A percentile compares a stretch with the other conserved stretches of the same genome.
Conservation (phyloP, 2,888 invertebrate species). For the Agapostemon virescens region DNA sequence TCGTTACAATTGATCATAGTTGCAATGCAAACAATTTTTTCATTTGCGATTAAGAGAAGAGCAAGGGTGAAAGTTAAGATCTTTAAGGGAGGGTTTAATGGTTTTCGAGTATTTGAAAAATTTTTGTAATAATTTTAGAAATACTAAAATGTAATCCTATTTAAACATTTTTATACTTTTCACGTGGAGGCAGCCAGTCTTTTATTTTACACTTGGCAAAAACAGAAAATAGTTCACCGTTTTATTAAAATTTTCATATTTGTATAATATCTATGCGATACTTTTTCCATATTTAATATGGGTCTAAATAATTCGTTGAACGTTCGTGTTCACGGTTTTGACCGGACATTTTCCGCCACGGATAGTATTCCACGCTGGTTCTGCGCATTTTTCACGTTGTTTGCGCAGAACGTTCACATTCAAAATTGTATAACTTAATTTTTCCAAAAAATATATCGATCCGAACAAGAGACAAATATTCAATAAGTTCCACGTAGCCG, state of each 20-base stretch:
- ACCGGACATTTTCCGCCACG: neutral
- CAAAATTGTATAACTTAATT: slow-evolving; percentile 9
- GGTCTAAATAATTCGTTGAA: neutral
- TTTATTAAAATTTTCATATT: no score
- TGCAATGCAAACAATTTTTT: no score
- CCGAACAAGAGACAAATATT: slow-evolving; percentile 13
- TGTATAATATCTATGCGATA: neutral
- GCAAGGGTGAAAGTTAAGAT: no score
- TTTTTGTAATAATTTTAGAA: no score
- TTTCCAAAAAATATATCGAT: slow-evolving; percentile 10
- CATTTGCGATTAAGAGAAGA: no score
- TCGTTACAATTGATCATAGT: neutral
- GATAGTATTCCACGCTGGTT: neutral
- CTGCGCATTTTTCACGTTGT: neutral
- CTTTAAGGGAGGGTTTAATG: no score
- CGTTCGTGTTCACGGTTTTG: neutral
- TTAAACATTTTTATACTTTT: no score
- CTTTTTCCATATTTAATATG: neutral
- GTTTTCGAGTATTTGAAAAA: no score
- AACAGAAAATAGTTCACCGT: no score
- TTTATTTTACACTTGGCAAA: no score
- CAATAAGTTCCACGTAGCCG: slow-evolving; percentile 25
- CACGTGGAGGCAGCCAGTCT: no score
- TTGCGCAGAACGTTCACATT: neutral
- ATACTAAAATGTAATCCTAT: no score